Conservation (phyloP, 2,797 vertebrate species). For the Karalla daura region DNA sequence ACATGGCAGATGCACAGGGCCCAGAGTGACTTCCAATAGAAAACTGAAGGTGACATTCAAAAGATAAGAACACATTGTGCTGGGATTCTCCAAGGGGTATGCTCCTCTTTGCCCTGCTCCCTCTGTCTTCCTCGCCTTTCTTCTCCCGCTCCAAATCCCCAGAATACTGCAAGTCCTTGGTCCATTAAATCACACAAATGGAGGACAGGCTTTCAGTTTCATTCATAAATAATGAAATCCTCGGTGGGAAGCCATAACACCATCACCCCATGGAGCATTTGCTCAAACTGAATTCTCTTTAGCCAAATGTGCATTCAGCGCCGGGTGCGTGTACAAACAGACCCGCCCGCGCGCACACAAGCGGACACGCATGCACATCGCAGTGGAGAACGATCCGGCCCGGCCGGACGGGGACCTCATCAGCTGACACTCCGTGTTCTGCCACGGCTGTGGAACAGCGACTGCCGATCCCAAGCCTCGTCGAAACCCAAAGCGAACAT, state of each 20-base stretch:
- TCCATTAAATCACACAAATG: slow-evolving; percentile 69
- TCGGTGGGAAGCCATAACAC: slow-evolving; percentile 46
- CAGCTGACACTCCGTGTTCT: slow-evolving; percentile 44
- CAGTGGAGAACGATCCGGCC: slow-evolving; percentile 27
- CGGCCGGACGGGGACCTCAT: slow-evolving; percentile 20
- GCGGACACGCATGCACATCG: not conserved
- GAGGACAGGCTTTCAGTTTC: slow-evolving; percentile 70
- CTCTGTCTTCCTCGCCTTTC: slow-evolving; percentile 54
- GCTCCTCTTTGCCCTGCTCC: slow-evolving; percentile 52
- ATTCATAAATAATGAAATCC: slow-evolving; percentile 73
- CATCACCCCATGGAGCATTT: slow-evolving; percentile 44
- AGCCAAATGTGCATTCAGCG: slow-evolving; percentile 42
- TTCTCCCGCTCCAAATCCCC: slow-evolving; percentile 64
- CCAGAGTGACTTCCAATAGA: slow-evolving; percentile 44
- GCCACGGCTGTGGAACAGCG: slow-evolving; percentile 48
- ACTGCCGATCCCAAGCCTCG: slow-evolving; percentile 48
- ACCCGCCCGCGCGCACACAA: not conserved
- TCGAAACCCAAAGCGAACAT: slow-evolving; percentile 42
- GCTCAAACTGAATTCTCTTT: slow-evolving; percentile 50
- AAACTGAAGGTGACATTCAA: slow-evolving; percentile 79
- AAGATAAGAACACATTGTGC: slow-evolving; percentile 68
- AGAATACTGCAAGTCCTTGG: slow-evolving; percentile 66
- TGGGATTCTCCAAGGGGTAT: slow-evolving; percentile 54
- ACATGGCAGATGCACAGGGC: slow-evolving; percentile 15
- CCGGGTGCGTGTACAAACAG: not conserved